phyloP scores from a whole-genome alignment of 1,140 invertebrate species.

The Piezodorus guildinii region DNA sequence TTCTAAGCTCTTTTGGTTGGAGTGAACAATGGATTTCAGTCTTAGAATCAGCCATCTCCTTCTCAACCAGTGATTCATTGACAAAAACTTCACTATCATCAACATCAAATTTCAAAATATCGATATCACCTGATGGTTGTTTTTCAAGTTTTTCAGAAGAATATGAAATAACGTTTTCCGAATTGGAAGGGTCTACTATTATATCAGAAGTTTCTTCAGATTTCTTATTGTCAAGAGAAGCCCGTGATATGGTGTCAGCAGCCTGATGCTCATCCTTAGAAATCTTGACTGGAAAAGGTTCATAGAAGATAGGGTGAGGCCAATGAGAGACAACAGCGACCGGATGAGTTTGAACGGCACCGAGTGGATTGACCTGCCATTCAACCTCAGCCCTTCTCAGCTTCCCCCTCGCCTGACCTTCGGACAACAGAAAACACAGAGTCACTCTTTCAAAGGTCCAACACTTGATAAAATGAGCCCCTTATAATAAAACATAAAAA shows the following conservation, averaged over 20 bases:
- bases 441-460: conserved; percentile 1
- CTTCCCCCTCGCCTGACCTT: conserved; percentile 12
- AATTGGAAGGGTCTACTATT: not conserved
- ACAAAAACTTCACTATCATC: no score
- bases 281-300: not conserved
- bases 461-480: not conserved
- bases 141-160: no score
- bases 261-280: no score
- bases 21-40: no score
- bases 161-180: not conserved
- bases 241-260: not conserved
- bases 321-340: not conserved
- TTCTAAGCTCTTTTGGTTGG: no score
- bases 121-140: no score
- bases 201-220: not conserved
- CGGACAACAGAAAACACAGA: conserved; percentile 14
- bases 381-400: conserved; percentile 24
- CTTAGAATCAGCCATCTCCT: no score
- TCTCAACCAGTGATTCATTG: no score
- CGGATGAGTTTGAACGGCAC: conserved; percentile 24
- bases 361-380: conserved; percentile 27
- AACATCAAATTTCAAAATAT: no score
- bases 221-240: not conserved
- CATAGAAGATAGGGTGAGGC: conserved; percentile 17
- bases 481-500: not conserved